Percentiles rank a stretch among this genome's conserved stretches.
Evolutionary conservation across 2,888 invertebrate genomes (phyloP).

Genomic region (Scaptomyza caliginosa): DNA sequence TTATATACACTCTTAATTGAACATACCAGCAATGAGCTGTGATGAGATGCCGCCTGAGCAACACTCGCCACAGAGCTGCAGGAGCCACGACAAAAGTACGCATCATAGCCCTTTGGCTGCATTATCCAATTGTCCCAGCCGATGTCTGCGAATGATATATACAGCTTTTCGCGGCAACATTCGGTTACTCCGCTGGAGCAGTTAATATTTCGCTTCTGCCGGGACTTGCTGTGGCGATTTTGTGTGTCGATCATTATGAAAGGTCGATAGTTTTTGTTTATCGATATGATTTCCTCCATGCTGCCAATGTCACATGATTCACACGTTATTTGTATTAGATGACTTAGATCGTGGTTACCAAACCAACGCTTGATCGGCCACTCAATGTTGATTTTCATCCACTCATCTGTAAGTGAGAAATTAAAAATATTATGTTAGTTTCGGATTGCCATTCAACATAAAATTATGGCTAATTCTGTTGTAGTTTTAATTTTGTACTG

Average conservation of each 20-base stretch:
- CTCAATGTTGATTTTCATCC: slow-evolving; percentile 91
- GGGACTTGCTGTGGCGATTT: slow-evolving; percentile 86
- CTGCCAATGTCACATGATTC: slow-evolving; percentile 89
- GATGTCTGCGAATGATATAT: slow-evolving; percentile 92
- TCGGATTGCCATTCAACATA: no score
- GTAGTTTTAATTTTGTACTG: no score
- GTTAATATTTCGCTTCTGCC: slow-evolving; percentile 87
- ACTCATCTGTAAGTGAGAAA: slow-evolving; percentile 87
- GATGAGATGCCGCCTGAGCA: slow-evolving; percentile 87
- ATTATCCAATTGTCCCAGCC: slow-evolving; percentile 96
- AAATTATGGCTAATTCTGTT: no score
- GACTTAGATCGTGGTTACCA: slow-evolving; percentile 87
- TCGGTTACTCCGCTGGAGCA: slow-evolving; percentile 89
- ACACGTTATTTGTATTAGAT: slow-evolving; percentile 91
- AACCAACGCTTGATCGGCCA: slow-evolving; percentile 91
- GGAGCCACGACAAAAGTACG: slow-evolving; percentile 93
- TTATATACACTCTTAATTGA: no score
- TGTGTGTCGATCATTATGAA: slow-evolving; percentile 92
- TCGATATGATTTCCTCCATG: slow-evolving; percentile 87
- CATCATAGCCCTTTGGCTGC: slow-evolving; percentile 92
- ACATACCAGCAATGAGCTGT: slow-evolving; percentile 90
- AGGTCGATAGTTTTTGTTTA: slow-evolving; percentile 88
- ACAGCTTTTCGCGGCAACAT: slow-evolving; percentile 92
- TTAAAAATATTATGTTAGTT: neutral
- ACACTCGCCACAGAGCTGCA: slow-evolving; percentile 90